Evolutionary conservation across 2,888 invertebrate species (phyloP), one percentile per base, ranked within the genome.

Genomic region (Andricus curvator): DNA sequence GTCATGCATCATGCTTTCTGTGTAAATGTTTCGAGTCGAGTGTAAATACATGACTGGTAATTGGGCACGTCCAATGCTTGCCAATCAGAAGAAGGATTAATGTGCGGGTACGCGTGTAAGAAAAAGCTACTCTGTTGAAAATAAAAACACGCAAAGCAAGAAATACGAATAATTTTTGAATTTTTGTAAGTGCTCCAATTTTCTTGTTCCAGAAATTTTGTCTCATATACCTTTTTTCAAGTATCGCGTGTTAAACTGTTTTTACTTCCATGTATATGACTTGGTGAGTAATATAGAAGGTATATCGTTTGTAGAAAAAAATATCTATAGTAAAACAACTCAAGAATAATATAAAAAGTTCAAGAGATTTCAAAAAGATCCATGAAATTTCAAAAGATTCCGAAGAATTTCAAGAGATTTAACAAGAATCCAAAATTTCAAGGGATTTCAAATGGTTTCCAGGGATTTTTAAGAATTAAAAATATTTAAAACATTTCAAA

Each of bases 1-100:
- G 74, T 62, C 83, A 80, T 83, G 82, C 82, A 84, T 82, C 84
- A 83, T 78, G 81, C 80, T 84, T 84, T 84, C 81, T 81, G 33
- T 56, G 37, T 74, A 74, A 74, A 74, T 74, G 56, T 74, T 56
- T 74, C 56, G 33, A 74, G 56, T 60, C 22, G 74, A 74, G 74
- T 74, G 74, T 74, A 74, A 74, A 74, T 74, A 74, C 74, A 74
- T n/a, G 56, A 74, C 74, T 74, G 33, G 74, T 74, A 74, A 74
- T 74, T 74, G 56, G 74, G 74, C 56, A 60, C 56, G 74, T 74
- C 37, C 56, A 74, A n/a, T 70, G 70, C 70, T 51, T 70, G 70
- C 70, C 70, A 51, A 70, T 70, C 70, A 70, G 70, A 51, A 51
- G 70, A 70, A 48, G 33, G 70, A 70, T 70, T 70, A 70, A 70